Base-by-base conservation (phyloP, 2,797 vertebrate genomes). In the Mormyrops attenuatus region DNA sequence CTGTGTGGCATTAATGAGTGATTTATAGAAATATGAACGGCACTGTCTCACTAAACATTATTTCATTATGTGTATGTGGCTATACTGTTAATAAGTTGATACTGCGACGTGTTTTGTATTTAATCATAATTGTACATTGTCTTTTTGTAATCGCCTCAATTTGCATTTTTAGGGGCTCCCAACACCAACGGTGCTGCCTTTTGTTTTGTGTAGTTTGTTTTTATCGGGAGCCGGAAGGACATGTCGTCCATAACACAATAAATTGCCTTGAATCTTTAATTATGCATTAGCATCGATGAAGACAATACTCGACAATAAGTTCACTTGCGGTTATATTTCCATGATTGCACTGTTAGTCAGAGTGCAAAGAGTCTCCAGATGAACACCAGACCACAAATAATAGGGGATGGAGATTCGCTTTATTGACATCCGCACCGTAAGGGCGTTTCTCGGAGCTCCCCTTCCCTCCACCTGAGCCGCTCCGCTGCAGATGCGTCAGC, bases 401-500 rank as follows among this genome's bases (percentile, higher is more conserved):
- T 13, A 69, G 63, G 11, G 13, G 63, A 13, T 69, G 63, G 63
- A 15, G 44, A 53, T 86, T n/a, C 22, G 44, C 49, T 34, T 30
- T 22, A 50, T 50, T n/a, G 49, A n/a, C 8, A n/a, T 22, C n/a
- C 9, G 80, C 44, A 22, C 38, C 80, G 47, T 49, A 47, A 84
- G 41, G 80, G 47, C 80, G 47, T 69, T 26, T 69, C 47, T 38
- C 66, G 49, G 44, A 69, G 44, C 89, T 89, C 44, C 47, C 26
- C 63, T 50, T 8, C 20, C 22, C 13, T 86, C 50, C n/a, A 87
- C 84, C 84, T 89, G 82, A 44, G 57, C 41, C 49, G 11, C 47
- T 49, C 6, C 38, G 73, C 34, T 34, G 87, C 88, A 88, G 88
- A 88, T 41, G 90, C 93, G 93, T 93, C 94, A 92, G 91, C 53